Evolutionary conservation across 2,797 vertebrate species (phyloP).

Genomic region (Fistularia commersonii): DNA sequence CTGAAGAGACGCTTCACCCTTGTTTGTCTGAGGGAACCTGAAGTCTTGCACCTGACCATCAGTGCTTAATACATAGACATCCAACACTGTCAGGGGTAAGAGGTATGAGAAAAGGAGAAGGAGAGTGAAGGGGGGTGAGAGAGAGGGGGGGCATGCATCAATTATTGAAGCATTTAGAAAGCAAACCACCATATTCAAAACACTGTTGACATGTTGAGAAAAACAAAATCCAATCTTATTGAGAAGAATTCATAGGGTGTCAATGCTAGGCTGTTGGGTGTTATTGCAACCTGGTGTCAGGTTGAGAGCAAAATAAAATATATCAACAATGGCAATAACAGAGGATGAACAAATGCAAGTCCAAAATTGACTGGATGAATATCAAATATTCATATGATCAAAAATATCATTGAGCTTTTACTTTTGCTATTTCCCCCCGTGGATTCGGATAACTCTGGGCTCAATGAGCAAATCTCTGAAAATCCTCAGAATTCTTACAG

Average conservation of each 20-base stretch:
- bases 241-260: constrained; percentile 41
- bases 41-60: constrained; percentile 97
- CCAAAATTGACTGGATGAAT: constrained; percentile 62
- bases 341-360: constrained; percentile 48
- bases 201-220: constrained; percentile 32
- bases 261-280: constrained; percentile 46
- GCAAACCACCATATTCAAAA: constrained; percentile 5
- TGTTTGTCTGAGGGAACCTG: constrained; percentile 91
- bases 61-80: constrained; percentile 94
- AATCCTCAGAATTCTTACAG: constrained; percentile 66
- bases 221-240: constrained; percentile 43
- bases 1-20: constrained; percentile 89
- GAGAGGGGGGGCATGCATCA: constrained; percentile 18
- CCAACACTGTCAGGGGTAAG: constrained; percentile 79
- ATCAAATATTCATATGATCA: constrained; percentile 79
- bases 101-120: constrained; percentile 1
- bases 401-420: constrained; percentile 77
- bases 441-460: constrained; percentile 71
- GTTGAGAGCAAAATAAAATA: constrained; percentile 25
- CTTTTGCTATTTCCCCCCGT: constrained; percentile 60
- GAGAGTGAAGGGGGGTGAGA: background rate
- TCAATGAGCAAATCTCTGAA: constrained; percentile 72
- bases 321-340: constrained; percentile 43
- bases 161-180: constrained; percentile 26
- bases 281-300: constrained; percentile 48